Base-by-base conservation (phyloP, 1,140 invertebrate genomes). In the Eupeodes corollae region DNA sequence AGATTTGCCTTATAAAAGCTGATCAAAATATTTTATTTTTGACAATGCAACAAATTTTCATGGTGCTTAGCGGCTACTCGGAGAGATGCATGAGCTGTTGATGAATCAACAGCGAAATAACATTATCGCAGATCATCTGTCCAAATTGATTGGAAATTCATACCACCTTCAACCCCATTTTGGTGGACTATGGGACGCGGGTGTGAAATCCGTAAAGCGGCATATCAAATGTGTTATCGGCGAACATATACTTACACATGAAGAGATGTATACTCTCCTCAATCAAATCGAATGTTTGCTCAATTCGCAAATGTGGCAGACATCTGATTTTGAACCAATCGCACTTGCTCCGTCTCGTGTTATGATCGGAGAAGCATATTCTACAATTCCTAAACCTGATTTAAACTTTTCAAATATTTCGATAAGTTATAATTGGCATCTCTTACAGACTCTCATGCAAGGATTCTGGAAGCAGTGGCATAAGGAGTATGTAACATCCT, bases 261-360 rank as follows among this genome's bases (percentile, higher is more conserved):
- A 63, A 42, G 51, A 66, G 48, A 45, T 58, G 19, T 48, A 46
- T 10, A 60, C 55, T 10, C n/a, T 56, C 8, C 35, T 58, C 1
- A 38, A 32, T 33, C 55, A 61, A 52, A 55, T 61, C n/a, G 61
- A 63, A 52, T 51, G 53, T 9, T 49, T 56, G 9, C 42, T 64
- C 5, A 64, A 63, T 44, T 58, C 56, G 10, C 43, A 58, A n/a
- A 11, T 50, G 3, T 6, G 15, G 10, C 10, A 15, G 26, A 15
- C n/a, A n/a, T n/a, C n/a, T n/a, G n/a, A n/a, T n/a, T n/a, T n/a
- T n/a, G n/a, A n/a, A n/a, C n/a, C n/a, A n/a, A n/a, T n/a, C n/a
- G n/a, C n/a, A n/a, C n/a, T n/a, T n/a, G n/a, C n/a, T n/a, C n/a
- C n/a, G n/a, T 42, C 46, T 30, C 49, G 55, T 44, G 56, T 56